phyloP scores from a whole-genome alignment of 2,888 invertebrate genomes.

The Scaptomyza flava region DNA sequence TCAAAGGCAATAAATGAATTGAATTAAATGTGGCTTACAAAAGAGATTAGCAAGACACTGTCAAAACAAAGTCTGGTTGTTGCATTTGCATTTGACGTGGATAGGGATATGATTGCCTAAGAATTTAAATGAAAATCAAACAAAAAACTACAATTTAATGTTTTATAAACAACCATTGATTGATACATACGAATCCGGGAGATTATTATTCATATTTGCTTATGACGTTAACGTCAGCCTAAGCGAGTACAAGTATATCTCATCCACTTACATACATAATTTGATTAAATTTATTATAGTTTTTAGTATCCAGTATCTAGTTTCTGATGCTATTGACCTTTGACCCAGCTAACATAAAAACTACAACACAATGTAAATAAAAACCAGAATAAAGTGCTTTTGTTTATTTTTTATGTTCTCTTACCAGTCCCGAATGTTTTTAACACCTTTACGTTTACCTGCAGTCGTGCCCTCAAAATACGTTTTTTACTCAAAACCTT shows the following conservation, averaged over 20 bases:
- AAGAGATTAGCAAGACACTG: background rate
- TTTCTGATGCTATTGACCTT: too few species aligned
- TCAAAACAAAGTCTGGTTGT: slow-evolving; percentile 7
- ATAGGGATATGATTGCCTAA: slow-evolving; percentile 49
- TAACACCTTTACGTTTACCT: slow-evolving; percentile 34
- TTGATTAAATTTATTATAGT: too few species aligned
- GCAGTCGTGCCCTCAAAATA: slow-evolving; percentile 9
- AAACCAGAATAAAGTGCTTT: background rate
- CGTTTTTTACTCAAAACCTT: background rate
- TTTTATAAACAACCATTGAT: background rate
- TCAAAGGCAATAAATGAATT: slow-evolving; percentile 29
- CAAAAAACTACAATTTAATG: slow-evolving; percentile 26
- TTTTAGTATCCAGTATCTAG: too few species aligned
- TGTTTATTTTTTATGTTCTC: slow-evolving; percentile 1
- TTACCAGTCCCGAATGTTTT: slow-evolving; percentile 9
- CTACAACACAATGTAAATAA: background rate
- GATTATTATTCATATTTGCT: background rate
- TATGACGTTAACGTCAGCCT: background rate
- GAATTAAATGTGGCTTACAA: background rate
- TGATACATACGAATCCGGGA: background rate
- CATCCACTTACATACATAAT: too few species aligned
- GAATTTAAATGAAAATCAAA: slow-evolving; percentile 15
- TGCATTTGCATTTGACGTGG: background rate
- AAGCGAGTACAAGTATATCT: too few species aligned
- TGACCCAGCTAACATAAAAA: too few species aligned